phyloP scores from a whole-genome alignment of 2,797 vertebrate genomes.

The Typhlichthys eigenmanni region DNA sequence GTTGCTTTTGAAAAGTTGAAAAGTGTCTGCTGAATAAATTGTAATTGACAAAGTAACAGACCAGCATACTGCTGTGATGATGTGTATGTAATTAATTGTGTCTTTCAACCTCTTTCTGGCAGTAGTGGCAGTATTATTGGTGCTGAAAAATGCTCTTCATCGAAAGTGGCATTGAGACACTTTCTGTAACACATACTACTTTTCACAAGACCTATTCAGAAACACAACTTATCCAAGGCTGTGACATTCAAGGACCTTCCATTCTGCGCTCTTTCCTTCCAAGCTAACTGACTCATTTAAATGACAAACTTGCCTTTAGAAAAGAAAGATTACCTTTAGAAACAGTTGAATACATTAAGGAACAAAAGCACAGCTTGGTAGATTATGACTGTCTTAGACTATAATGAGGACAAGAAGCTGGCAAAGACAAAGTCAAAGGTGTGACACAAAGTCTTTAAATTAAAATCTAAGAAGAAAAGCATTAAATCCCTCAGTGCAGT shows the following conservation, averaged over 20 bases:
- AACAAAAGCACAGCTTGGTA: background rate
- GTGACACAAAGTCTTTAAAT: slow-evolving; percentile 10
- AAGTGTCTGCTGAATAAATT: too few relatives aligned
- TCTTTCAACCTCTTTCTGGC: slow-evolving; percentile 55
- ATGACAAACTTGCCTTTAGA: slow-evolving; percentile 36
- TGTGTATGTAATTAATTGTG: slow-evolving; percentile 40
- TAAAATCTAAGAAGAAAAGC: slow-evolving; percentile 6
- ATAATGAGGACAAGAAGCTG: slow-evolving; percentile 5
- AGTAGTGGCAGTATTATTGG: slow-evolving; percentile 25
- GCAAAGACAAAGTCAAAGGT: slow-evolving; percentile 6
- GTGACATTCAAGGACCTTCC: slow-evolving; percentile 27
- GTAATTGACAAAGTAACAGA: slow-evolving; percentile 57
- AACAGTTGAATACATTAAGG: slow-evolving; percentile 19
- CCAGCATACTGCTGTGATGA: slow-evolving; percentile 35
- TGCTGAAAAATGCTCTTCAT: slow-evolving; percentile 18
- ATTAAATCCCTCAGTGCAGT: background rate
- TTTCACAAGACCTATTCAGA: slow-evolving; percentile 26
- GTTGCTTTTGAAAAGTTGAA: too few relatives aligned
- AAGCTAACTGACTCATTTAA: slow-evolving; percentile 45
- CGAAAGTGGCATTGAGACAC: slow-evolving; percentile 16
- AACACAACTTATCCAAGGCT: slow-evolving; percentile 19
- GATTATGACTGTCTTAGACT: background rate
- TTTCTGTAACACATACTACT: slow-evolving; percentile 29
- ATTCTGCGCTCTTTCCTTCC: slow-evolving; percentile 25
- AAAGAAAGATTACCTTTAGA: slow-evolving; percentile 8